Percentiles rank a stretch among this genome's conserved stretches.
Conservation (phyloP, 1,140 invertebrate species). For the Drosophila asahinai region DNA sequence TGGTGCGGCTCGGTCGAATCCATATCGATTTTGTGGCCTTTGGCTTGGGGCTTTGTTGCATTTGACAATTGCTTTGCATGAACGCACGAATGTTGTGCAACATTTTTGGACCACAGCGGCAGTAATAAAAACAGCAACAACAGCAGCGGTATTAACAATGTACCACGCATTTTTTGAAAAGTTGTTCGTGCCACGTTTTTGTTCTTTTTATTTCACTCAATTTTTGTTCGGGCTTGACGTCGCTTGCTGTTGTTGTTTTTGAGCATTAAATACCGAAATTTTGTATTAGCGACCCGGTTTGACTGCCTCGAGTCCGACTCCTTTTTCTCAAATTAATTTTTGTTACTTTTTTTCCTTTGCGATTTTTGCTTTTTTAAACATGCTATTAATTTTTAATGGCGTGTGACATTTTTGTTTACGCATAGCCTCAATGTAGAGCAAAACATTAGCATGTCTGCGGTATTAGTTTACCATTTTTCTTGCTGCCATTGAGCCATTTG, state of each 20-base stretch:
- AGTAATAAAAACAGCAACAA: conserved; percentile 23
- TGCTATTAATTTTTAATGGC: conserved; percentile 75
- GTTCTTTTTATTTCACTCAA: conserved; percentile 63
- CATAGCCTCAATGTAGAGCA: conserved; percentile 69
- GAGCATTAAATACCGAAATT: conserved; percentile 50
- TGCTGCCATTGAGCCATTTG: conserved; percentile 65
- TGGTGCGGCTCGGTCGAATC: conserved; percentile 34
- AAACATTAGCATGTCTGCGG: conserved; percentile 70
- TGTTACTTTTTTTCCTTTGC: conserved; percentile 31
- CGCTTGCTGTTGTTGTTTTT: conserved; percentile 18
- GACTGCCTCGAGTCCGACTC: conserved; percentile 59
- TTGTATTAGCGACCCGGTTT: conserved; percentile 71
- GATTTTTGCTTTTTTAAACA: conserved; percentile 53
- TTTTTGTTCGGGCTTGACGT: conserved; percentile 38
- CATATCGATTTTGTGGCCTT: conserved; percentile 70
- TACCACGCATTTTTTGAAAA: conserved; percentile 76
- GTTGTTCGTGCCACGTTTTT: conserved; percentile 58
- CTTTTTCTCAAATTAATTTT: conserved; percentile 56
- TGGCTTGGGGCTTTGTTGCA: conserved; percentile 60
- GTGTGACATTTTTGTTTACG: conserved; percentile 76
- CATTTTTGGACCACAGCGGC: conserved; percentile 23
- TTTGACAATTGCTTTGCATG: conserved; percentile 76
- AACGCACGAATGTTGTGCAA: conserved; percentile 71
- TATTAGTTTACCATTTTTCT: conserved; percentile 68
- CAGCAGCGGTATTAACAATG: conserved; percentile 44